A percentile compares a stretch with the other conserved stretches of the same genome.
Evolutionary conservation across 2,797 vertebrate genomes (phyloP).

Genomic region (Eulemur mongoz): DNA sequence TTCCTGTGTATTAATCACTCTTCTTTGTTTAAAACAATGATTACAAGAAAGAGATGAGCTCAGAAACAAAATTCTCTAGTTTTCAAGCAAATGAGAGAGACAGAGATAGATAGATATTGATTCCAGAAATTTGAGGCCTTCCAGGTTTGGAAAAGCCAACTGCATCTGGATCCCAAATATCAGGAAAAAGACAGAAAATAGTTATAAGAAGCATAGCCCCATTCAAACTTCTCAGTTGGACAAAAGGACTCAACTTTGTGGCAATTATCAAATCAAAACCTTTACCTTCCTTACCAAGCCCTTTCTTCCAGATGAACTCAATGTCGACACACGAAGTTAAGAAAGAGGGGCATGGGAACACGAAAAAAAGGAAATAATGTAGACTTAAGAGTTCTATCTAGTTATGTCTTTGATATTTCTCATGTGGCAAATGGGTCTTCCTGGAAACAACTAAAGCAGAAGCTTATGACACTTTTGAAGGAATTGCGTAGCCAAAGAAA

Average conservation of each 20-base stretch:
- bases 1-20: neutral
- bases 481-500: neutral
- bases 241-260: neutral
- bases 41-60: neutral
- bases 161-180: neutral
- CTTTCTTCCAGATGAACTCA: neutral
- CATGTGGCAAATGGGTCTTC: neutral
- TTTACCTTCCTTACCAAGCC: neutral
- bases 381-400: neutral
- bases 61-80: neutral
- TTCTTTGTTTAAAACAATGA: neutral
- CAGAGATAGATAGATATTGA: neutral
- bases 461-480: neutral
- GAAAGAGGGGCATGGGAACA: neutral
- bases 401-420: neutral
- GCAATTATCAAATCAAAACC: neutral
- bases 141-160: neutral
- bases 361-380: neutral
- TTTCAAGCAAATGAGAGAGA: neutral
- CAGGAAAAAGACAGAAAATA: neutral
- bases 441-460: neutral
- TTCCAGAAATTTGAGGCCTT: neutral
- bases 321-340: neutral
- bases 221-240: neutral
- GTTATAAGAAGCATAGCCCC: neutral